Percentiles rank a stretch among this genome's conserved stretches.
Evolutionary conservation across 2,797 vertebrate species (phyloP).

Genomic region (Trachurus trachurus): DNA sequence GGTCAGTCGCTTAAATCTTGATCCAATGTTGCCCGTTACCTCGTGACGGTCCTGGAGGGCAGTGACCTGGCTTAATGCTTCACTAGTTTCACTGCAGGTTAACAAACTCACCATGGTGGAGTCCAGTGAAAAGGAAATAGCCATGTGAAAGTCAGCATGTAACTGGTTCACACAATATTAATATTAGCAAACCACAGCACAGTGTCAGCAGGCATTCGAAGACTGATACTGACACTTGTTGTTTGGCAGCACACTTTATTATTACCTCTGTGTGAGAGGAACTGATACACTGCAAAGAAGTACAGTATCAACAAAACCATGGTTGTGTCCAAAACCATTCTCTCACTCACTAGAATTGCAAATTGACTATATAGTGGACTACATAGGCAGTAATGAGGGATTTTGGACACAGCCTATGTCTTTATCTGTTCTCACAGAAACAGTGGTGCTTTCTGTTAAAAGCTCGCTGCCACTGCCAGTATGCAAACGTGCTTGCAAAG

Average conservation of each 20-base stretch:
- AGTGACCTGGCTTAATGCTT: conserved; percentile 13
- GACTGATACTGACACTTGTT: not conserved
- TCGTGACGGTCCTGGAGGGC: conserved; percentile 21
- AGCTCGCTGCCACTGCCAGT: not conserved
- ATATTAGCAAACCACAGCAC: not conserved
- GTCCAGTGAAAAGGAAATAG: conserved; percentile 4
- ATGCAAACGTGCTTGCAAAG: not conserved
- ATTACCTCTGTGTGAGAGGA: not conserved
- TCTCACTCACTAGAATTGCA: no score
- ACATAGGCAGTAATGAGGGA: no score
- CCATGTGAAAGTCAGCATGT: not conserved
- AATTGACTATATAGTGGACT: no score
- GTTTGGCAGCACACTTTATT: not conserved
- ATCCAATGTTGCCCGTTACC: conserved; percentile 39
- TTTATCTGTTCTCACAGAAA: not conserved
- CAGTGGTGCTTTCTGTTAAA: not conserved
- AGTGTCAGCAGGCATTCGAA: not conserved
- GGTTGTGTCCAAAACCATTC: no score
- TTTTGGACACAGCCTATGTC: not conserved
- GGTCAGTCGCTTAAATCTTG: conserved; percentile 26
- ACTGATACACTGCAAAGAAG: not conserved
- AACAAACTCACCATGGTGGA: not conserved
- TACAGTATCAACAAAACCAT: not conserved
- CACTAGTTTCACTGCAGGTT: conserved; percentile 14
- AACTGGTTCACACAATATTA: not conserved